Percentiles rank a stretch among this genome's conserved stretches.
Conservation (phyloP, 2,888 invertebrate genomes). For the Limnephilus rhombicus region DNA sequence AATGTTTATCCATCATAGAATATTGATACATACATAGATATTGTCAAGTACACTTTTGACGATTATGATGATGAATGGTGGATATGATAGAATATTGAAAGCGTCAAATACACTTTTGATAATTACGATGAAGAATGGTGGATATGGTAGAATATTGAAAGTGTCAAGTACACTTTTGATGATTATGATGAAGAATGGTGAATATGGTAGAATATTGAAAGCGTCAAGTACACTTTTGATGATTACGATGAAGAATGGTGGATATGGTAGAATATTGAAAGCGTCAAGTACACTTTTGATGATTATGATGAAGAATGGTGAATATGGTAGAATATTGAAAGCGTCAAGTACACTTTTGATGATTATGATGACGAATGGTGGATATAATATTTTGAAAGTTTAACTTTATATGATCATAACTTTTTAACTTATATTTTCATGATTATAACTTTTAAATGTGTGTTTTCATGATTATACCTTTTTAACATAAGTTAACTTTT, state of each 20-base stretch:
- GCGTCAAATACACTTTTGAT: neutral
- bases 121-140: neutral
- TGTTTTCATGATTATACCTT: no score
- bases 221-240: neutral
- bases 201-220: neutral
- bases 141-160: neutral
- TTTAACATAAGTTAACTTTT: no score
- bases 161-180: neutral
- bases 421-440: no score
- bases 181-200: neutral
- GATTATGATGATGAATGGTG: neutral
- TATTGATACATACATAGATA: no score
- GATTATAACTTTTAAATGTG: no score
- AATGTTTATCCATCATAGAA: no score
- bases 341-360: no score
- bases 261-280: neutral
- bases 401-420: no score
- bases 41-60: no score
- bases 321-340: neutral
- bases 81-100: neutral
- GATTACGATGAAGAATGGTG: neutral
- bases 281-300: neutral
- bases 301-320: neutral
- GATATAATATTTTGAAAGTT: no score
- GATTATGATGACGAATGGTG: no score